Evolutionary conservation across 2,113 vertebrate genomes (phyloP).

Genomic region (Hemichromis elongatus): DNA sequence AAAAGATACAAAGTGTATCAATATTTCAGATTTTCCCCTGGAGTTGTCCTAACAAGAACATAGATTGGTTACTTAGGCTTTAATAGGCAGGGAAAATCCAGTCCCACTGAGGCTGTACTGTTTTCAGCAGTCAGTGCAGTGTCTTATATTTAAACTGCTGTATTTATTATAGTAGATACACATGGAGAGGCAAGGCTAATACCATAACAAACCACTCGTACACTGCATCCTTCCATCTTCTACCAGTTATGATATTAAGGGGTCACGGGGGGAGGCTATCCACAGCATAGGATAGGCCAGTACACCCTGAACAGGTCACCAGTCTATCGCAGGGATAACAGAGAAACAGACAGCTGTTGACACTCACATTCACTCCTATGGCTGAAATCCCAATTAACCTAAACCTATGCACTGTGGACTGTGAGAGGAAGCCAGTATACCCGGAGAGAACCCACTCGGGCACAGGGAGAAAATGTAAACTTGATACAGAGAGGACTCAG

Average conservation of each 20-base stretch:
- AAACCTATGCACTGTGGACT: background rate
- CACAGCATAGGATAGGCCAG: background rate
- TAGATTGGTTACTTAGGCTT: slow-evolving; percentile 11
- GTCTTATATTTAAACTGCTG: background rate
- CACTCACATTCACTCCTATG: background rate
- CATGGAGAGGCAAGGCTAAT: background rate
- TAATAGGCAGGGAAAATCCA: slow-evolving; percentile 13
- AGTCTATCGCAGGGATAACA: background rate
- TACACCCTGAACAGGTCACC: background rate
- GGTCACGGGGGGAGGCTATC: background rate
- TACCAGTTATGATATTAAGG: background rate
- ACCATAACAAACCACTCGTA: background rate
- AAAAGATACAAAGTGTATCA: slow-evolving; percentile 12
- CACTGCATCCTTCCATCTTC: background rate
- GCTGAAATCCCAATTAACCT: background rate
- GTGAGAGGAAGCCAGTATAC: background rate
- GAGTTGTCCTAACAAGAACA: slow-evolving; percentile 4
- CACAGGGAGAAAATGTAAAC: background rate
- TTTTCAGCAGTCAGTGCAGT: background rate
- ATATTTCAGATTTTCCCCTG: slow-evolving; percentile 23
- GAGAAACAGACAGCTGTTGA: background rate
- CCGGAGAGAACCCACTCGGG: background rate
- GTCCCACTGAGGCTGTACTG: background rate
- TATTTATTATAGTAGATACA: background rate
- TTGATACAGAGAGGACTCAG: background rate